These are phyloP conservation scores for Protonemura montana DNA, from an alignment of 2,888 invertebrate species.

Conservation along the genomic window DNA sequence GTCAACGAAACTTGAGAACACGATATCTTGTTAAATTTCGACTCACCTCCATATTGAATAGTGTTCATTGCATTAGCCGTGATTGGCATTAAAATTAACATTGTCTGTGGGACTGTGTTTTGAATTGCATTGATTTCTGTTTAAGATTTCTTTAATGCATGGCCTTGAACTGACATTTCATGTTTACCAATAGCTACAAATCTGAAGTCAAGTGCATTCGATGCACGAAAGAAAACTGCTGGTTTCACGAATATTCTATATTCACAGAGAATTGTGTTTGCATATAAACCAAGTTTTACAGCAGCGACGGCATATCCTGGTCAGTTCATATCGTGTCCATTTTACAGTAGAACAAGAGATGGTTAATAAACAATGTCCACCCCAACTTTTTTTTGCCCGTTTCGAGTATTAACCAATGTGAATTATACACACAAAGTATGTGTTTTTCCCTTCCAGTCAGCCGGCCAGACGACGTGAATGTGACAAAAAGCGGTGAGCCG, in stretches of 20 bases:
- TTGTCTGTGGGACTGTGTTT: not conserved
- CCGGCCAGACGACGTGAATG: not conserved
- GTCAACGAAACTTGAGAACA: conserved; percentile 13
- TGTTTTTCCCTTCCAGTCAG: not conserved
- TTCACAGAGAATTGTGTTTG: not conserved
- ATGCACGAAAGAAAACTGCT: not conserved
- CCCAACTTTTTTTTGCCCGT: conserved; percentile 19
- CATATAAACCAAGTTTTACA: not conserved
- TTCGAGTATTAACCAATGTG: conserved; percentile 14
- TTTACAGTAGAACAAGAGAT: not conserved
- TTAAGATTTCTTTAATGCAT: not conserved
- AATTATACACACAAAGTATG: conserved; percentile 17
- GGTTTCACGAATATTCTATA: not conserved
- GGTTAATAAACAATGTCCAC: conserved; percentile 26
- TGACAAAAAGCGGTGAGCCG: conserved; percentile 15
- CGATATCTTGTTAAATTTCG: conserved; percentile 9
- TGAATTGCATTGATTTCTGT: too few relatives aligned
- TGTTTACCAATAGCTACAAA: too few relatives aligned
- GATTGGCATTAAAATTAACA: not conserved
- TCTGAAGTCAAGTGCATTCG: not conserved
- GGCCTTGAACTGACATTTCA: not conserved
- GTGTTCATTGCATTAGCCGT: not conserved
- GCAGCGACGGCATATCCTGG: not conserved
- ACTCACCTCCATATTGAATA: conserved; percentile 12
- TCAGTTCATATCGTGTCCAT: conserved; percentile 8